Conservation (phyloP, 2,888 invertebrate species). For the Gerosis bhagava region DNA sequence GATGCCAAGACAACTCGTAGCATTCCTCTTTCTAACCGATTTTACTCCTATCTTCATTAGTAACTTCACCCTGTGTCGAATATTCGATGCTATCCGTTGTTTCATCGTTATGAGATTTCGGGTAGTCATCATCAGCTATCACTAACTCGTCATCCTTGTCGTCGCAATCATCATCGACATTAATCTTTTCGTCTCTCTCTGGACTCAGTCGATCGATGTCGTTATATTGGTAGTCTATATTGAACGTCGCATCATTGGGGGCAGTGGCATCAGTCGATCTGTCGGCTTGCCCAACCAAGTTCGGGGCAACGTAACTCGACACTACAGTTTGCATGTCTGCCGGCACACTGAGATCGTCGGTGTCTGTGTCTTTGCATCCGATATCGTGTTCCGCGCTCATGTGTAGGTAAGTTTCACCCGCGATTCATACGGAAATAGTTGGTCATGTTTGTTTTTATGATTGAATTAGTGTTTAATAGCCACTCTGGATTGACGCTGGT, state of each 20-base stretch:
- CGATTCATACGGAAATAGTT: constrained; percentile 59
- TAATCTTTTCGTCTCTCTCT: constrained; percentile 54
- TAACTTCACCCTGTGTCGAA: constrained; percentile 16
- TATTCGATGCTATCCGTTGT: constrained; percentile 6
- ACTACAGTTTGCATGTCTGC: constrained; percentile 72
- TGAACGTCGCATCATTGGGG: constrained; percentile 36
- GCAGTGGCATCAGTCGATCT: constrained; percentile 46
- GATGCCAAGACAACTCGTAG: constrained; percentile 88
- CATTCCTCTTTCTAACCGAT: constrained; percentile 43
- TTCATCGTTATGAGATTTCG: constrained; percentile 36
- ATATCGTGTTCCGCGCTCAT: constrained; percentile 56
- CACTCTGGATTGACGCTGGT: constrained; percentile 50
- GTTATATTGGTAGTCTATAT: constrained; percentile 37
- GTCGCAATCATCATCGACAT: constrained; percentile 50
- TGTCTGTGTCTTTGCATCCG: constrained; percentile 35
- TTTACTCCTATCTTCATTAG: constrained; percentile 34
- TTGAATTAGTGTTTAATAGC: constrained; percentile 69
- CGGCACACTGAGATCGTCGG: constrained; percentile 35
- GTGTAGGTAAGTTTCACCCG: constrained; percentile 56
- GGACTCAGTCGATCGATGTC: constrained; percentile 49
- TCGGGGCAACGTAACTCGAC: constrained; percentile 53
- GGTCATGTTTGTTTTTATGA: constrained; percentile 77
- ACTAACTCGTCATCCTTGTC: constrained; percentile 55
- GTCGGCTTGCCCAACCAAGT: constrained; percentile 51
- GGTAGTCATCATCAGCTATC: constrained; percentile 45